Base-by-base conservation (phyloP, 2,888 invertebrate genomes). In the Ornithoptera alexandrae region DNA sequence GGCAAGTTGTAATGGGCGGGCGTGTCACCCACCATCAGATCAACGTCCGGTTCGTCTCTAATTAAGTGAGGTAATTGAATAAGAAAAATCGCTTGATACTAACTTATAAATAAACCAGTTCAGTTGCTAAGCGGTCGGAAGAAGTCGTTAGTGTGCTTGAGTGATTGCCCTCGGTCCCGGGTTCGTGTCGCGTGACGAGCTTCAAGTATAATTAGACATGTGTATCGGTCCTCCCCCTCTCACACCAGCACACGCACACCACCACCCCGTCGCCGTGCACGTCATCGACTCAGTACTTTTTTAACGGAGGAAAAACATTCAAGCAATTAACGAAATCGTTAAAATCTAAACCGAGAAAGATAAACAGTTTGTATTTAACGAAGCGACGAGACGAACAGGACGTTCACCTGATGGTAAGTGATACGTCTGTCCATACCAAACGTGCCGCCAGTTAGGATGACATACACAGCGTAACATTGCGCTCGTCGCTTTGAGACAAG, bases 151-250 rank as follows among this genome's bases (percentile, higher is more conserved):
- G 50, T 36, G 39, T 42, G 59, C n/a, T 64, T 59, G 60, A 64
- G 64, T 68, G 39, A 64, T 60, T n/a, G 39, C 60, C 18, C 66
- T 24, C 39, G 59, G 63, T 63, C 50, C 64, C 53, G 50, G 18
- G 60, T 59, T 56, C 68, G 64, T 68, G 53, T 68, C 68, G 39
- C 59, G 39, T 68, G 64, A 68, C 68, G 62, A 20, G 57, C 18
- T 64, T 60, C n/a, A 42, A 50, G 57, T 68, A 60, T 60, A 68
- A 60, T 64, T 60, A 68, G 64, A 68, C 68, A 60, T 64, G 50
- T 68, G 68, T 50, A 0, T 53, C 50, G 12, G 24, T 60, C 59
- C 50, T 22, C 58, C 22, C 57, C 59, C 20, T 39, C 60, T 46
- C 60, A 39, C 58, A 12, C 57, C 57, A 22, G 10, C 57, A 57